Evolutionary conservation across 2,888 invertebrate genomes (phyloP).

Genomic region (Acronicta leporina): DNA sequence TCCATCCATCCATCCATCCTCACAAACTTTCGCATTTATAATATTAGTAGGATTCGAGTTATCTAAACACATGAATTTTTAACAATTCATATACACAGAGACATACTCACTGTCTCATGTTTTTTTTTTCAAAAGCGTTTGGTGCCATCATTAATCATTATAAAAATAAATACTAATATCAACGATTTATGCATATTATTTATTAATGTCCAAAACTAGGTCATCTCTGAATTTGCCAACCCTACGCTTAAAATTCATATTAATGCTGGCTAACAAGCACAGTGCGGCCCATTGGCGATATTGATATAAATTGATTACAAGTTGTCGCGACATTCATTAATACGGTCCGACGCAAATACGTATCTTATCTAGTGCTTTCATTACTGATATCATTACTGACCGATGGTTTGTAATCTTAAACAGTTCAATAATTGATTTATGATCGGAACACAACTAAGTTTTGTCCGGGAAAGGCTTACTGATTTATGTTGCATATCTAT

Average conservation of each 20-base stretch:
- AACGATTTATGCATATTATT: not conserved
- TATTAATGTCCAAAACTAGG: conserved; percentile 17
- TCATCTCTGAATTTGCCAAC: conserved; percentile 58
- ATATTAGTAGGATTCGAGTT: no score
- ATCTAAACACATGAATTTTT: no score
- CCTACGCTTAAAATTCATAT: conserved; percentile 83
- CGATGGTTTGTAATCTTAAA: conserved; percentile 68
- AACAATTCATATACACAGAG: no score
- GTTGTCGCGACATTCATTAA: conserved; percentile 84
- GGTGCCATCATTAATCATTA: no score
- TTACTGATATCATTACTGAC: conserved; percentile 76
- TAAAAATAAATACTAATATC: no score
- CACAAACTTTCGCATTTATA: no score
- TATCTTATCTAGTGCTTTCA: conserved; percentile 79
- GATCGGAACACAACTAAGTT: conserved; percentile 46
- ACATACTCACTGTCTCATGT: no score
- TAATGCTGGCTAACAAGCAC: conserved; percentile 83
- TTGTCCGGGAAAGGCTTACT: conserved; percentile 42
- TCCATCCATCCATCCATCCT: no score
- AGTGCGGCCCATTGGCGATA: conserved; percentile 83
- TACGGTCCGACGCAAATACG: conserved; percentile 76
- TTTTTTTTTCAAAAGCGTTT: no score
- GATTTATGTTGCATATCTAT: conserved; percentile 51
- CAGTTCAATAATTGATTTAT: conserved; percentile 67
- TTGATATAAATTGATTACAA: conserved; percentile 88